phyloP scores from a whole-genome alignment of 2,888 invertebrate species.

The Nudaria mundana region DNA sequence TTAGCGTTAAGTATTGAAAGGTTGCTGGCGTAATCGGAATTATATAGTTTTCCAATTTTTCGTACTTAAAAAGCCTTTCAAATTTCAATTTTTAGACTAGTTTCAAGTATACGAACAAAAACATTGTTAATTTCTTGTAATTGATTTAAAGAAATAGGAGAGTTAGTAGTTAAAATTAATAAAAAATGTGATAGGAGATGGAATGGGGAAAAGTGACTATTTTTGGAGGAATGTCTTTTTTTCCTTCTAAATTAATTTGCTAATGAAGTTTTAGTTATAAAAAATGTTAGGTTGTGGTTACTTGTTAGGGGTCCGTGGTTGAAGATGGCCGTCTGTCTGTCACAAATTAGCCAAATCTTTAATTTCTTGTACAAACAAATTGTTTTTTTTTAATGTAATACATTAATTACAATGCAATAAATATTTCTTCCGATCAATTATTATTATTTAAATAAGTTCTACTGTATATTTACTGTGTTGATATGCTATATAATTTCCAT shows the following conservation, averaged over 20 bases:
- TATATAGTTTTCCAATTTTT: constrained; percentile 43
- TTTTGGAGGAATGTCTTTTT: constrained; percentile 58
- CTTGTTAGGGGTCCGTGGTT: constrained; percentile 39
- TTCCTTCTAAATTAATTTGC: constrained; percentile 59
- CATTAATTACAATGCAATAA: too few relatives aligned
- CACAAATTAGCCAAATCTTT: constrained; percentile 74
- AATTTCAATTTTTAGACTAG: constrained; percentile 56
- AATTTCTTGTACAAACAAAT: constrained; percentile 68
- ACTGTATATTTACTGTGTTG: constrained; percentile 58
- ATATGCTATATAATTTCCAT: too few relatives aligned
- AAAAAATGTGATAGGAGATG: constrained; percentile 70
- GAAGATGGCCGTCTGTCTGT: constrained; percentile 45
- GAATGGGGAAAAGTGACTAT: constrained; percentile 53
- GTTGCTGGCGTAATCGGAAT: constrained; percentile 44
- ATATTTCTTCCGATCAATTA: constrained; percentile 69
- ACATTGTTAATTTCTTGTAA: constrained; percentile 58
- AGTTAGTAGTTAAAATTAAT: constrained; percentile 47
- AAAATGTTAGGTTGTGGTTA: constrained; percentile 74
- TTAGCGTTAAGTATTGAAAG: constrained; percentile 58
- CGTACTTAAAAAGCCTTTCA: constrained; percentile 48
- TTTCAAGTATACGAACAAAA: constrained; percentile 72
- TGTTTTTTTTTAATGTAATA: constrained; percentile 47
- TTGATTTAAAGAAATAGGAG: constrained; percentile 50
- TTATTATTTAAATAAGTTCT: constrained; percentile 57
- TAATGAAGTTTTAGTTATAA: constrained; percentile 50